phyloP scores from a whole-genome alignment of 2,113 vertebrate genomes.

The Lepidothrix coronata region DNA sequence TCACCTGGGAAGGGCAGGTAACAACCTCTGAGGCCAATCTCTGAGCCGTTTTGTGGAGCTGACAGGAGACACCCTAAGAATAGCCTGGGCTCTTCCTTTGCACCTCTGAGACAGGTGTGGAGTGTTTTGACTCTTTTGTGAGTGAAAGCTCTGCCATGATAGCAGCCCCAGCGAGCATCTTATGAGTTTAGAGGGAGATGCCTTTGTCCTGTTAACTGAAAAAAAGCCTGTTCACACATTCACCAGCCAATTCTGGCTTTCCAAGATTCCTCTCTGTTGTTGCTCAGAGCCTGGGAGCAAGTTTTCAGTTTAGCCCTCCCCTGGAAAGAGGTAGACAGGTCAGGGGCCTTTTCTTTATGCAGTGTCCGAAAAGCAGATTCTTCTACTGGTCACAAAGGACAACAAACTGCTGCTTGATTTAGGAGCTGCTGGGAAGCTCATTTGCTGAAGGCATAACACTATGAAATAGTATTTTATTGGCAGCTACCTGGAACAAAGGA shows the following conservation, averaged over 20 bases:
- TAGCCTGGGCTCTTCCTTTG: neutral
- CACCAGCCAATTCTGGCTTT: neutral
- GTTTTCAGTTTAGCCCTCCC: neutral
- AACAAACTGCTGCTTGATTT: neutral
- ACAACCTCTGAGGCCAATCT: neutral
- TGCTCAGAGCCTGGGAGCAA: neutral
- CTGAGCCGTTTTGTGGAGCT: neutral
- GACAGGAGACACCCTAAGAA: neutral
- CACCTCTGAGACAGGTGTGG: neutral
- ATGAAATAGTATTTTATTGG: neutral
- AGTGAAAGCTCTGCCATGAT: neutral
- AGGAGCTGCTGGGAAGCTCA: neutral
- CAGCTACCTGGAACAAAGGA: constrained; percentile 10
- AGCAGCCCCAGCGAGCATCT: neutral
- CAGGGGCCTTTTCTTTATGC: neutral
- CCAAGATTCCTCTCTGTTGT: neutral
- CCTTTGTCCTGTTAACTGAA: neutral
- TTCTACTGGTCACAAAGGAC: neutral
- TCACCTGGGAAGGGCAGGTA: neutral
- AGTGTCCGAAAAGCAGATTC: neutral
- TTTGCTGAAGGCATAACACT: neutral
- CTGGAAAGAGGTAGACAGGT: neutral
- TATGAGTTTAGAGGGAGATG: neutral
- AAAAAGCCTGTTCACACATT: neutral
- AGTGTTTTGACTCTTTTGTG: neutral